These are phyloP conservation scores for Platycheirus rosarum DNA, from an alignment of 2,888 invertebrate species.

Conservation along the genomic window DNA sequence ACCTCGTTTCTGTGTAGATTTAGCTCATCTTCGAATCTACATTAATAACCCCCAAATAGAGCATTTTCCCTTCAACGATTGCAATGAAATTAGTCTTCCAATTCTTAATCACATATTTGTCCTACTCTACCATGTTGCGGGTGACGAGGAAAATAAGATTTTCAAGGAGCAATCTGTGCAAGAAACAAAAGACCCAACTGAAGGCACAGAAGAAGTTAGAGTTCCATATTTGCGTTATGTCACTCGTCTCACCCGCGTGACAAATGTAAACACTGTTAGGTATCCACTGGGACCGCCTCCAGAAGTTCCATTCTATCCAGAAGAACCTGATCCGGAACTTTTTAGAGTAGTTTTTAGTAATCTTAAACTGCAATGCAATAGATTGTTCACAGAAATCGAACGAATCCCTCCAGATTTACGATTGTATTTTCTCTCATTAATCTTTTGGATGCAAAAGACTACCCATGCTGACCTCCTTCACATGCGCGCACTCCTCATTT, in stretches of 20 bases:
- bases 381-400: conserved; percentile 77
- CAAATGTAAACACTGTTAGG: conserved; percentile 79
- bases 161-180: conserved; percentile 22
- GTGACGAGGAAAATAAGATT: conserved; percentile 66
- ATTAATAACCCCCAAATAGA: conserved; percentile 89
- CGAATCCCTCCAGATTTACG: conserved; percentile 78
- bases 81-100: conserved; percentile 85
- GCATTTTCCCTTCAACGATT: conserved; percentile 85
- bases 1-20: conserved; percentile 87
- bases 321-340: conserved; percentile 76
- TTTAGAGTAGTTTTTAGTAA: conserved; percentile 77
- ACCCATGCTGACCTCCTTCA: conserved; percentile 78
- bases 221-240: conserved; percentile 78
- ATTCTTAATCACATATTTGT: conserved; percentile 86
- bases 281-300: conserved; percentile 75
- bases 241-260: conserved; percentile 79
- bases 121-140: conserved; percentile 80
- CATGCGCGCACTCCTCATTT: conserved; percentile 79
- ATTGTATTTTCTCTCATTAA: conserved; percentile 79
- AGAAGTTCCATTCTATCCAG: conserved; percentile 75
- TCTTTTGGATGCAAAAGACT: conserved; percentile 81
- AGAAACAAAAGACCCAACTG: conserved; percentile 70
- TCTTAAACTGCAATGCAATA: conserved; percentile 73
- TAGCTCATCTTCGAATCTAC: conserved; percentile 86
- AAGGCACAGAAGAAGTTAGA: conserved; percentile 66